These are phyloP conservation scores for Tinamus major DNA, from an alignment of 2,797 vertebrate species.

Conservation along the genomic window DNA sequence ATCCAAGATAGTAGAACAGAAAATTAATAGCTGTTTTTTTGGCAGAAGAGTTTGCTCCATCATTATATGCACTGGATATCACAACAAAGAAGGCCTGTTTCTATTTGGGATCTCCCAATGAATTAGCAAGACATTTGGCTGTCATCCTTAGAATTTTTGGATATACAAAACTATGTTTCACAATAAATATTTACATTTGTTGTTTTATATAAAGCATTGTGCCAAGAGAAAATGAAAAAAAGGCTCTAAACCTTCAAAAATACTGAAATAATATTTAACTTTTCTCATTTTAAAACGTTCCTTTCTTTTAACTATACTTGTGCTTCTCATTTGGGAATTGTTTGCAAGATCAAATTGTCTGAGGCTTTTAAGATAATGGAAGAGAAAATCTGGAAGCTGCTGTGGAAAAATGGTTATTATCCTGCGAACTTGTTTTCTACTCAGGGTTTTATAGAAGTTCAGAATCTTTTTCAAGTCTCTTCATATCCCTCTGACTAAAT, in stretches of 20 bases:
- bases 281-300: neutral
- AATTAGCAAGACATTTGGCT: slow-evolving; percentile 29
- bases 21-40: slow-evolving; percentile 23
- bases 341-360: neutral
- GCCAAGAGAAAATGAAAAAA: slow-evolving; percentile 16
- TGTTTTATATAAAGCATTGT: neutral
- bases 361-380: slow-evolving; percentile 3
- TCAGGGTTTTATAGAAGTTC: neutral
- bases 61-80: slow-evolving; percentile 4
- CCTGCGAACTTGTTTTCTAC: neutral
- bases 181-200: slow-evolving; percentile 49
- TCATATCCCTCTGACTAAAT: neutral
- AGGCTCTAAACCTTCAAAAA: slow-evolving; percentile 1
- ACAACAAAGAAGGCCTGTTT: slow-evolving; percentile 5
- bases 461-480: neutral
- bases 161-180: neutral
- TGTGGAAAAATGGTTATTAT: neutral
- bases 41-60: neutral
- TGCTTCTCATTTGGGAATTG: slow-evolving; percentile 7
- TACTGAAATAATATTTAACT: neutral
- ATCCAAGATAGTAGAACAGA: slow-evolving; percentile 2
- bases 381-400: neutral
- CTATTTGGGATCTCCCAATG: neutral
- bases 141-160: neutral
- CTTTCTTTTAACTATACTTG: neutral